A percentile compares a stretch with the other conserved stretches of the same genome.
Conservation (phyloP, 2,113 vertebrate genomes). For the Bubalus kerabau region DNA sequence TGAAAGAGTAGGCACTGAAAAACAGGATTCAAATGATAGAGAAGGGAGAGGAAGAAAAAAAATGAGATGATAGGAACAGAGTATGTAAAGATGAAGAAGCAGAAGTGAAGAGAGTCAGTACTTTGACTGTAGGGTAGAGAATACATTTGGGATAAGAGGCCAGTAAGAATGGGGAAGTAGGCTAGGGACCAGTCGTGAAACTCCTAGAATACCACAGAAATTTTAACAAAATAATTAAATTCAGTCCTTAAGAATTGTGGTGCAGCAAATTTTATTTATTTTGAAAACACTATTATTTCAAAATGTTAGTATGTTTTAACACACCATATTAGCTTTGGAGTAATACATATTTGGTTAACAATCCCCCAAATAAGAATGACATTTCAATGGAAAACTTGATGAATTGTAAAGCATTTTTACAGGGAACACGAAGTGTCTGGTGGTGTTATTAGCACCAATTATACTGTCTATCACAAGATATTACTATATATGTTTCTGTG, state of each 20-base stretch:
- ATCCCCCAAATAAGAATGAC: not conserved
- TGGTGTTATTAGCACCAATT: not conserved
- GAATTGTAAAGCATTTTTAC: not conserved
- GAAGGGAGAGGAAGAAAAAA: not conserved
- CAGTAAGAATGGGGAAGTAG: not conserved
- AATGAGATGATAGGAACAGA: not conserved
- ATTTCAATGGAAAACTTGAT: not conserved
- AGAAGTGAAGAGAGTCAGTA: not conserved
- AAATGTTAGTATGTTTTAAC: not conserved
- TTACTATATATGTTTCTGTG: not conserved
- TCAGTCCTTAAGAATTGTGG: not conserved
- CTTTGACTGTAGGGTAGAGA: not conserved
- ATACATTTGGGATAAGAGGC: not conserved
- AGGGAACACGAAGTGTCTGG: not conserved
- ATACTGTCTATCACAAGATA: not conserved
- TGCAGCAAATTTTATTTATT: not conserved
- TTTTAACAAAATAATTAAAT: not conserved
- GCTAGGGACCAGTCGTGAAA: not conserved
- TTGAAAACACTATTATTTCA: not conserved
- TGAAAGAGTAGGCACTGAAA: not conserved
- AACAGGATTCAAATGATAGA: conserved; percentile 6
- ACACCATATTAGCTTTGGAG: not conserved
- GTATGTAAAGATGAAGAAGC: not conserved
- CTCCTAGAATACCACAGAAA: not conserved
- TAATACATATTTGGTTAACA: not conserved